phyloP scores from a whole-genome alignment of 2,797 vertebrate species.

The Fringilla coelebs region DNA sequence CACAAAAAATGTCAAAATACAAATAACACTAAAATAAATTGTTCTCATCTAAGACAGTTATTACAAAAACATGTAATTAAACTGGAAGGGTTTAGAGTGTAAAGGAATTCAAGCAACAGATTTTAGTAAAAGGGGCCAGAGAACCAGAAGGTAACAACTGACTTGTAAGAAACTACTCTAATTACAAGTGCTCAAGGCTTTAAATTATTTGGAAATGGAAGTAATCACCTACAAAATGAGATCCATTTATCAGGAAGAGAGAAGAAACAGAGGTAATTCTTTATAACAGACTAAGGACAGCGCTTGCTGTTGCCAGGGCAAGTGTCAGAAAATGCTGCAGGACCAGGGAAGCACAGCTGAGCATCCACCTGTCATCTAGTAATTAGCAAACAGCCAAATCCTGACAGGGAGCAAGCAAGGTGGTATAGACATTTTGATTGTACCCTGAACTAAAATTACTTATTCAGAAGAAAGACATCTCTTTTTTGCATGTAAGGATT shows the following conservation, averaged over 20 bases:
- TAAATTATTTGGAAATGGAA: background rate
- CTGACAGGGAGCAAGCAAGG: background rate
- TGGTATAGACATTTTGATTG: background rate
- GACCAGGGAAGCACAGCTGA: background rate
- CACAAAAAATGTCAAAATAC: background rate
- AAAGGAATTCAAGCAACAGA: background rate
- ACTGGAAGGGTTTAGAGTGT: background rate
- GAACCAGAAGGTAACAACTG: background rate
- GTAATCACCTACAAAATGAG: background rate
- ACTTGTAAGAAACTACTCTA: background rate
- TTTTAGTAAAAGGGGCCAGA: background rate
- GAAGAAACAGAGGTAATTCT: background rate
- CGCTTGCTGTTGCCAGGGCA: background rate
- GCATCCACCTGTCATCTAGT: background rate
- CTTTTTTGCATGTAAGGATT: background rate
- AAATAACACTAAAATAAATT: background rate
- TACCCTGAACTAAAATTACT: background rate
- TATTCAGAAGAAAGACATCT: background rate
- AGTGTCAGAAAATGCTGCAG: background rate
- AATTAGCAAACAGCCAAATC: background rate
- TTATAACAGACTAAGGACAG: background rate
- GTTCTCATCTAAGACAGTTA: background rate
- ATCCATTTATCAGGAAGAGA: background rate
- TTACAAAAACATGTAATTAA: background rate
- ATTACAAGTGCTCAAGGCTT: background rate